Evolutionary conservation across 2,113 vertebrate genomes (phyloP), one percentile per base, ranked within the genome.

Genomic region (Ceuthmochares aereus): DNA sequence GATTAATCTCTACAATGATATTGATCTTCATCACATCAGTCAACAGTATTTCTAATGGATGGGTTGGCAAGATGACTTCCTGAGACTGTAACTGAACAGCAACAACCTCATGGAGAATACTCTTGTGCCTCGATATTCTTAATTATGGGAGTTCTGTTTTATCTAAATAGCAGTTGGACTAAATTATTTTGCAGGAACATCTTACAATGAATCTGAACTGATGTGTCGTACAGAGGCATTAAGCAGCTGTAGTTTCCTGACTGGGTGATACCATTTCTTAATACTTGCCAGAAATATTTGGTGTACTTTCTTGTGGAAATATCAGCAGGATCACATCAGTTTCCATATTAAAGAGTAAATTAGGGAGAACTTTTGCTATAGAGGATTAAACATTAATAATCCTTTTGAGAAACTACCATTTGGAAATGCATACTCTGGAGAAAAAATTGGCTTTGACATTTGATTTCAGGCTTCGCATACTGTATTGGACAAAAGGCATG

Each of bases 371-470:
- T 86, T 74, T 77, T 88, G 36, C 47, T 91, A 47, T 26, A 70
- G 18, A 80, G 70, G 30, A 88, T 92, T 92, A 88, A 96, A 86
- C 63, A 74, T 82, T 87, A 80, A 59, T 89, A 80, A 82, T 55
- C 29, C 26, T 13, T 80, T 62, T 85, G 81, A 88, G 82, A 90
- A 95, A 80, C 63, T 72, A 58, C 72, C 29, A 54, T 80, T 91
- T 96, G 18, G 17, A 70, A 54, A 77, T 69, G 15, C 37, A 43
- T 83, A 69, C 36, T 52, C 18, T 77, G 45, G 32, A 83, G 67
- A 70, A 91, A 90, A 94, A 85, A 43, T 83, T 37, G 88, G 25
- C 42, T 94, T 93, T 93, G 74, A 76, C 51, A 90, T 95, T 95
- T 95, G 91, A 77, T 96, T 95, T 94, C 37, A 90, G 63, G 18